Conservation (phyloP, 2,888 invertebrate species). For the Callyntrura sp. region DNA sequence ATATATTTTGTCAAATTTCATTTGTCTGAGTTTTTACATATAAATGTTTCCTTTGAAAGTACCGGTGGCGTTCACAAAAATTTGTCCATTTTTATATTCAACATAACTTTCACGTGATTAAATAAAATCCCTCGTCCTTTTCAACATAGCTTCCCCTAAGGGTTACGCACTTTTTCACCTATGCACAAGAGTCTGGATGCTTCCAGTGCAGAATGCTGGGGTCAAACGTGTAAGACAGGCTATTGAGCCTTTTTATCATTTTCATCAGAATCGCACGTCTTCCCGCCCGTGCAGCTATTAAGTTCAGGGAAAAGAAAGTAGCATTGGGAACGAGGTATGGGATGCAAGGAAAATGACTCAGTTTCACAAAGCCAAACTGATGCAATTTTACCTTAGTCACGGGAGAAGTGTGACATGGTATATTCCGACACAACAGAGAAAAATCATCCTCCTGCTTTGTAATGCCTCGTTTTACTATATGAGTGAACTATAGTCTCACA, state of each 20-base stretch:
- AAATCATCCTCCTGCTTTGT: slow-evolving; percentile 20
- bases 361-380: no score
- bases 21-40: no score
- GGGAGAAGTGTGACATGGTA: slow-evolving; percentile 46
- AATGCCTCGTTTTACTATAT: slow-evolving; percentile 39
- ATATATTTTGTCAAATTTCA: no score
- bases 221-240: not conserved
- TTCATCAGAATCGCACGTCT: not conserved
- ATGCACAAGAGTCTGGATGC: not conserved
- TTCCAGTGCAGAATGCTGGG: not conserved
- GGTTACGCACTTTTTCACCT: not conserved
- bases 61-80: no score
- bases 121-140: not conserved
- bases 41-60: no score
- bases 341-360: no score
- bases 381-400: no score
- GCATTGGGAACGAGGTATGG: no score
- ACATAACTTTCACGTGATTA: no score
- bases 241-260: not conserved
- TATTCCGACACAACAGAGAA: slow-evolving; percentile 53
- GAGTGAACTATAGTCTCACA: slow-evolving; percentile 25
- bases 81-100: no score
- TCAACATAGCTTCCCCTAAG: not conserved
- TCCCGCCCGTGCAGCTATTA: not conserved
- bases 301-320: no score